Evolutionary conservation across 2,888 invertebrate species (phyloP).

Genomic region (Monoplex corrugatus): DNA sequence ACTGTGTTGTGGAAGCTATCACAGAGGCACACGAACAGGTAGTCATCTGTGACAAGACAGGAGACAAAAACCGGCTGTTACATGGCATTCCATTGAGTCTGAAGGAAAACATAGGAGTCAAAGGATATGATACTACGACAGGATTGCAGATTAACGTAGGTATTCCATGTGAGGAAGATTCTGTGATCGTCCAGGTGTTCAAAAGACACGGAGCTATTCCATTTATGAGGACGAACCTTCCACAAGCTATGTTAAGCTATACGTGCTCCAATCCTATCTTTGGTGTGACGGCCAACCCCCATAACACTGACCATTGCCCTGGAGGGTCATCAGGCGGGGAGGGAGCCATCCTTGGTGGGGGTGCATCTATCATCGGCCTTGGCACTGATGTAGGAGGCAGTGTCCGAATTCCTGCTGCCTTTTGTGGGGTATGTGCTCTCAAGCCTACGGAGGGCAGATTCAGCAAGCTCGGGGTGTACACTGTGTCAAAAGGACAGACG

Average conservation of each 20-base stretch:
- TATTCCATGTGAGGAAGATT: constrained; percentile 60
- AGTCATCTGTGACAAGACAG: constrained; percentile 55
- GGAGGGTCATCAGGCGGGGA: constrained; percentile 83
- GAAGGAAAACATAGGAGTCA: constrained; percentile 67
- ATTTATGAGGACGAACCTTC: constrained; percentile 74
- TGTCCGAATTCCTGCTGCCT: constrained; percentile 82
- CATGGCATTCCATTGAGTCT: constrained; percentile 73
- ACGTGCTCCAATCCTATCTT: constrained; percentile 72
- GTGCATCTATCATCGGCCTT: constrained; percentile 82
- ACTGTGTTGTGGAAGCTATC: constrained; percentile 67
- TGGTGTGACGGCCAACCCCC: constrained; percentile 80
- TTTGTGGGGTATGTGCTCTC: constrained; percentile 82
- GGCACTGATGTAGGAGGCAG: constrained; percentile 83
- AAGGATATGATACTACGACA: constrained; percentile 66
- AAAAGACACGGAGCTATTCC: constrained; percentile 51
- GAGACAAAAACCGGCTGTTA: constrained; percentile 60
- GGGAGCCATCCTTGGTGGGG: constrained; percentile 81
- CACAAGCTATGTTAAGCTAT: constrained; percentile 70
- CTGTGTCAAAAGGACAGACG: constrained; percentile 35
- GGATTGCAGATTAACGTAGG: constrained; percentile 63
- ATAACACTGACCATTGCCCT: constrained; percentile 76
- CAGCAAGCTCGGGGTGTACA: constrained; percentile 50
- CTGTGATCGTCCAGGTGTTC: constrained; percentile 61
- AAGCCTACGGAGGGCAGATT: constrained; percentile 81
- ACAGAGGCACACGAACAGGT: constrained; percentile 67